These are phyloP conservation scores for Pimephales promelas DNA, from an alignment of 2,113 vertebrate genomes.

Conservation along the genomic window DNA sequence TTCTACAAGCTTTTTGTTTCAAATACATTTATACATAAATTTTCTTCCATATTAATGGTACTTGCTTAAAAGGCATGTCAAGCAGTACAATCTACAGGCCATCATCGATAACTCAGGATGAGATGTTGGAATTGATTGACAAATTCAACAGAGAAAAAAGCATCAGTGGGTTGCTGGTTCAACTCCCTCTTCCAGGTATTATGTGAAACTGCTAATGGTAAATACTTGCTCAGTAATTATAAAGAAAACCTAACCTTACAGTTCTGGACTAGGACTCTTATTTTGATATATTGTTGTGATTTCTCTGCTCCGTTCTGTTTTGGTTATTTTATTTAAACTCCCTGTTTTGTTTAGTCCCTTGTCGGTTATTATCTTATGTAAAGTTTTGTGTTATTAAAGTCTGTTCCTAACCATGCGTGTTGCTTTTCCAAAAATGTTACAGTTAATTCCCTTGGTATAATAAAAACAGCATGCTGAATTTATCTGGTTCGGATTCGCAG, in stretches of 20 bases:
- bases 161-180: slow-evolving; percentile 89
- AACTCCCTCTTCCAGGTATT: slow-evolving; percentile 83
- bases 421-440: not conserved
- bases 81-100: slow-evolving; percentile 86
- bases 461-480: not conserved
- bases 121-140: slow-evolving; percentile 83
- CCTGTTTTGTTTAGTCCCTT: no score
- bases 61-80: slow-evolving; percentile 71
- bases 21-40: no score
- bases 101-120: slow-evolving; percentile 84
- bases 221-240: not conserved
- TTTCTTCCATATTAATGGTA: not conserved
- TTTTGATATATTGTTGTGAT: no score
- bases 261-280: no score
- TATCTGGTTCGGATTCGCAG: not conserved
- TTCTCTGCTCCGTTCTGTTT: no score
- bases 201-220: not conserved
- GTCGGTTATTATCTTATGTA: no score
- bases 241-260: no score
- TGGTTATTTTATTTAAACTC: no score
- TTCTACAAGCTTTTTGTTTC: no score
- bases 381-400: no score
- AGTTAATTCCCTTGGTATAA: not conserved
- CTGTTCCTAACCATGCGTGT: no score
- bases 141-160: slow-evolving; percentile 85